These are phyloP conservation scores for Aethina tumida DNA, from an alignment of 1,140 invertebrate genomes.

Conservation along the genomic window DNA sequence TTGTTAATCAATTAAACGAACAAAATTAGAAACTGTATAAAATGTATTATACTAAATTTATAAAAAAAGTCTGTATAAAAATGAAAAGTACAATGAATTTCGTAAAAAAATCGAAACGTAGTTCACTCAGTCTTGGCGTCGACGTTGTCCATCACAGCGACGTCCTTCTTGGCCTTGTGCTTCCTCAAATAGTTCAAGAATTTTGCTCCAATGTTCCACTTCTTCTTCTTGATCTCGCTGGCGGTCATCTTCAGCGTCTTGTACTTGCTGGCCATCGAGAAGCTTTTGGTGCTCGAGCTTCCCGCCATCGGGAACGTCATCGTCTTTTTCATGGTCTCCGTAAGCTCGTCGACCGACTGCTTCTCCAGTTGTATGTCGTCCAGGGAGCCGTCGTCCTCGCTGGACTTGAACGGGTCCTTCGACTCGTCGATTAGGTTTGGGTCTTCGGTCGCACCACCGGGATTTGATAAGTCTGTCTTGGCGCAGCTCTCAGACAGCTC, in stretches of 20 bases:
- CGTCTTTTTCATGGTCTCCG: conserved; percentile 9
- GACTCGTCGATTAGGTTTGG: conserved; percentile 12
- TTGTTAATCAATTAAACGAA: no score
- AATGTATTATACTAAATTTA: no score
- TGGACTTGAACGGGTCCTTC: background rate
- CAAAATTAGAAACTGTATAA: no score
- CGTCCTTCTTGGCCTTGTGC: conserved; percentile 13
- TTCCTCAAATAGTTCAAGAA: conserved; percentile 22
- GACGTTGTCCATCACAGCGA: no score
- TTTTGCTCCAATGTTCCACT: conserved; percentile 21
- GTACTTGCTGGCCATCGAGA: conserved; percentile 12
- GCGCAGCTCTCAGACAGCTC: conserved; percentile 12
- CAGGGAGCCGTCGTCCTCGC: conserved; percentile 9
- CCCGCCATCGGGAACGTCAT: conserved; percentile 21
- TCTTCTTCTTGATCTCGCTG: conserved; percentile 18
- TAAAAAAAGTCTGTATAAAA: no score
- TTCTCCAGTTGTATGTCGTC: conserved; percentile 7
- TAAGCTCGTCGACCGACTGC: background rate
- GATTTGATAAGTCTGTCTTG: conserved; percentile 12
- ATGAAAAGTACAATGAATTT: no score
- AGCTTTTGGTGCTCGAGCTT: conserved; percentile 7
- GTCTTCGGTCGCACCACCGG: conserved; percentile 12
- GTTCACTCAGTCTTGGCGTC: no score
- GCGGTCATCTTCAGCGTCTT: conserved; percentile 15
- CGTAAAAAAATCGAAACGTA: no score